A percentile compares a stretch with the other conserved stretches of the same genome.
Conservation (phyloP, 2,113 vertebrate genomes). For the Oryzias melastigma region DNA sequence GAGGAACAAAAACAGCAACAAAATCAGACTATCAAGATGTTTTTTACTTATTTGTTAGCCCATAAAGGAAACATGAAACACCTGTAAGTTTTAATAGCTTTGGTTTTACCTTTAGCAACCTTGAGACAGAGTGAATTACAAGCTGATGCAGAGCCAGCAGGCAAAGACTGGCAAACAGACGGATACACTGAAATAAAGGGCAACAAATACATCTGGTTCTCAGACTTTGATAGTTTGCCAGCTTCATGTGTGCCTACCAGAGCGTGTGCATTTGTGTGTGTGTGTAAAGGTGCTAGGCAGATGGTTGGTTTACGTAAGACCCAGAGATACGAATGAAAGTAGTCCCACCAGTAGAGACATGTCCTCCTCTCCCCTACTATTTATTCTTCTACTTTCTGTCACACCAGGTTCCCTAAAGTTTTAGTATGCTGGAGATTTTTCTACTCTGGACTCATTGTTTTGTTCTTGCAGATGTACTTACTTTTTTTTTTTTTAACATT, state of each 20-base stretch:
- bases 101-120: slow-evolving; percentile 12
- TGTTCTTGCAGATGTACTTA: too few relatives aligned
- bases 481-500: too few relatives aligned
- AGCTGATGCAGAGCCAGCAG: slow-evolving; percentile 6
- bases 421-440: slow-evolving; percentile 19
- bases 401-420: slow-evolving; percentile 6
- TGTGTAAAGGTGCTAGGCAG: slow-evolving; percentile 55
- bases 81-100: slow-evolving; percentile 1
- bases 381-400: slow-evolving; percentile 34
- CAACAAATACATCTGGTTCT: slow-evolving; percentile 49
- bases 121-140: slow-evolving; percentile 23
- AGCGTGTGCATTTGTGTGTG: slow-evolving; percentile 11
- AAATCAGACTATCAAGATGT: slow-evolving; percentile 10
- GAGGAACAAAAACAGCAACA: slow-evolving; percentile 1
- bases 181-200: slow-evolving; percentile 14
- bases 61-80: slow-evolving; percentile 6
- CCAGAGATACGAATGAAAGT: slow-evolving; percentile 54
- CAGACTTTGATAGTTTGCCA: slow-evolving; percentile 41
- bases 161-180: slow-evolving; percentile 16
- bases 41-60: slow-evolving; percentile 15
- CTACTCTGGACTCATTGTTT: too few relatives aligned
- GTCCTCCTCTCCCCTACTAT: slow-evolving; percentile 45
- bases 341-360: slow-evolving; percentile 64
- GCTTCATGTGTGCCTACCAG: slow-evolving; percentile 6
- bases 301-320: slow-evolving; percentile 67